These are phyloP conservation scores for Poeciliopsis infans DNA, from an alignment of 2,797 vertebrate species.

Conservation along the genomic window DNA sequence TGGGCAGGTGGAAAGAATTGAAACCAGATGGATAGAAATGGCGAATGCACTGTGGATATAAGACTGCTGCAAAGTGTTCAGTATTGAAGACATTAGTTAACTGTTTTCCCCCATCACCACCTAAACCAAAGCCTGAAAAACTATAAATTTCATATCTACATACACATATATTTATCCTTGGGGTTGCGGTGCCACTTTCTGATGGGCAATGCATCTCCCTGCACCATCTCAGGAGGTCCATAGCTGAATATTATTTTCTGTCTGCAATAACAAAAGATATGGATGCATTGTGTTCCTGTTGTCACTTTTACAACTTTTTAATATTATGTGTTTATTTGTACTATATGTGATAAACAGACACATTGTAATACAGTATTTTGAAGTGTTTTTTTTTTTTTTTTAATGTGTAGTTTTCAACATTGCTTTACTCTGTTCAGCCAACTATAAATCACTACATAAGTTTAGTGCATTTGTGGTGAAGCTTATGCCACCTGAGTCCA, in stretches of 20 bases:
- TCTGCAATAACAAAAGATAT: not conserved
- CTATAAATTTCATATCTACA: not conserved
- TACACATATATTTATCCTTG: not conserved
- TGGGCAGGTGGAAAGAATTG: slow-evolving; percentile 73
- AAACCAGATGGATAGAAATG: slow-evolving; percentile 64
- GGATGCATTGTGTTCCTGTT: not conserved
- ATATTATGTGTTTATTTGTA: not conserved
- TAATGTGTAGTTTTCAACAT: not conserved
- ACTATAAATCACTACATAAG: not conserved
- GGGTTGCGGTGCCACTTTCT: not conserved
- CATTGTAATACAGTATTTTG: not conserved
- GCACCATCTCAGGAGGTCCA: not conserved
- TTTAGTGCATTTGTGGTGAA: not conserved
- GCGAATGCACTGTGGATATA: slow-evolving; percentile 37
- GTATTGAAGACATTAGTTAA: not conserved
- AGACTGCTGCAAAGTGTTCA: slow-evolving; percentile 17
- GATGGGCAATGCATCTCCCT: not conserved
- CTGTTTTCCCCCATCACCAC: not conserved
- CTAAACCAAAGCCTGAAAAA: not conserved
- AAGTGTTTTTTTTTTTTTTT: not conserved
- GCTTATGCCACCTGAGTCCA: not conserved
- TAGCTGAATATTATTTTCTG: not conserved
- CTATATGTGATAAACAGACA: not conserved
- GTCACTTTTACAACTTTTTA: not conserved
- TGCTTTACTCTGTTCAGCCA: not conserved